Conservation (phyloP, 2,113 vertebrate species). For the Proteles cristata region DNA sequence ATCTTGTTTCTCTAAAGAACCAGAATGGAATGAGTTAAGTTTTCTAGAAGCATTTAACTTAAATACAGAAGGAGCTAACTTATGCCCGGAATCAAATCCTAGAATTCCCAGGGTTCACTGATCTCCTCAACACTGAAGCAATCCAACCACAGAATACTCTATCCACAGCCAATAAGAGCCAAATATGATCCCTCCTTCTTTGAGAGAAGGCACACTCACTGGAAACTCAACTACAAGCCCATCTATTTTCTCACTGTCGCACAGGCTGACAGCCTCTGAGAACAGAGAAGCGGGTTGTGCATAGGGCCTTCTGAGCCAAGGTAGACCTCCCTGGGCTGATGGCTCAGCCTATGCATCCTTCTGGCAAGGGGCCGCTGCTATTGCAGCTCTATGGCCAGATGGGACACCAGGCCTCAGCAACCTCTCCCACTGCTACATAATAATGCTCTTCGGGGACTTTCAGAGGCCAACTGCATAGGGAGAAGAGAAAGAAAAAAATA, state of each 20-base stretch:
- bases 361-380: constrained; percentile 65
- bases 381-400: constrained; percentile 11
- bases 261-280: neutral
- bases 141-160: neutral
- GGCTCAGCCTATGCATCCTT: neutral
- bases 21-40: neutral
- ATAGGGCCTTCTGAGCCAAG: neutral
- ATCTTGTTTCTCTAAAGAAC: neutral
- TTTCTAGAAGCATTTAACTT: neutral
- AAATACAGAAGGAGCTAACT: neutral
- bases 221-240: neutral
- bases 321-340: neutral
- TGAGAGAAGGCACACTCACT: neutral
- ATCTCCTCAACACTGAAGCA: rapidly evolving
- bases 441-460: neutral
- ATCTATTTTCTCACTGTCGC: neutral
- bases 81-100: neutral
- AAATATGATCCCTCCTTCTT: neutral
- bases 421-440: constrained; percentile 53
- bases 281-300: no score
- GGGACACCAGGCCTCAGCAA: constrained; percentile 54
- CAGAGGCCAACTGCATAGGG: neutral
- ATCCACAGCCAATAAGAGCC: neutral
- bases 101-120: neutral
- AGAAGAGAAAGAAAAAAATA: neutral